Evolutionary conservation across 2,888 invertebrate species (phyloP).

Genomic region (Carpatolechia fugitivella): DNA sequence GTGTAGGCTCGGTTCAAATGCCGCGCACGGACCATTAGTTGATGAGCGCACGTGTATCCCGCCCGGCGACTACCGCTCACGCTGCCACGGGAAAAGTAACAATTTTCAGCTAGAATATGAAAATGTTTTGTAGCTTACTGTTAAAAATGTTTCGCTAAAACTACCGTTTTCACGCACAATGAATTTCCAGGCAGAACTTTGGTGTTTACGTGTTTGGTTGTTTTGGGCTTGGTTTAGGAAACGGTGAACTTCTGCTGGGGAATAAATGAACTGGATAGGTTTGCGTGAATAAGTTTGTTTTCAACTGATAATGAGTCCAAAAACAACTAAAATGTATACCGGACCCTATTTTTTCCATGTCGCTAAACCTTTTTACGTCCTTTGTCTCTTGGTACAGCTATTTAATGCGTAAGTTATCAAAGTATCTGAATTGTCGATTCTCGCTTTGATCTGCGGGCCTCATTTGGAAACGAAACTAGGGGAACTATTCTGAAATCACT

Average conservation of each 20-base stretch:
- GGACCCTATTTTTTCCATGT: too few relatives aligned
- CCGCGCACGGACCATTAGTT: conserved; percentile 80
- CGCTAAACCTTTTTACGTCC: conserved; percentile 3
- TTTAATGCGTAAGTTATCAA: conserved; percentile 42
- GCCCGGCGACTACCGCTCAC: conserved; percentile 26
- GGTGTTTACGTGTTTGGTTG: conserved; percentile 35
- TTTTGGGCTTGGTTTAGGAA: not conserved
- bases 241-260: not conserved
- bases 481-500: not conserved
- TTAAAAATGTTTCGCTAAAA: conserved; percentile 67
- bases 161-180: conserved; percentile 74
- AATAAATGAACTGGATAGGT: not conserved
- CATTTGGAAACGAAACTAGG: conserved; percentile 34
- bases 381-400: conserved; percentile 12
- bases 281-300: not conserved
- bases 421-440: conserved; percentile 44
- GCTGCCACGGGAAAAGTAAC: conserved; percentile 63
- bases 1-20: conserved; percentile 78
- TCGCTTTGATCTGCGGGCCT: conserved; percentile 49
- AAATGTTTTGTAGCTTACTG: conserved; percentile 67
- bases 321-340: conserved; percentile 1
- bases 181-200: conserved; percentile 63
- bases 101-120: conserved; percentile 74
- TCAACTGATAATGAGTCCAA: not conserved
- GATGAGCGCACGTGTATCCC: conserved; percentile 71